A percentile compares a stretch with the other conserved stretches of the same genome.
These are phyloP conservation scores for Hyaena hyaena DNA, from an alignment of 2,113 vertebrate genomes.

Conservation along the genomic window DNA sequence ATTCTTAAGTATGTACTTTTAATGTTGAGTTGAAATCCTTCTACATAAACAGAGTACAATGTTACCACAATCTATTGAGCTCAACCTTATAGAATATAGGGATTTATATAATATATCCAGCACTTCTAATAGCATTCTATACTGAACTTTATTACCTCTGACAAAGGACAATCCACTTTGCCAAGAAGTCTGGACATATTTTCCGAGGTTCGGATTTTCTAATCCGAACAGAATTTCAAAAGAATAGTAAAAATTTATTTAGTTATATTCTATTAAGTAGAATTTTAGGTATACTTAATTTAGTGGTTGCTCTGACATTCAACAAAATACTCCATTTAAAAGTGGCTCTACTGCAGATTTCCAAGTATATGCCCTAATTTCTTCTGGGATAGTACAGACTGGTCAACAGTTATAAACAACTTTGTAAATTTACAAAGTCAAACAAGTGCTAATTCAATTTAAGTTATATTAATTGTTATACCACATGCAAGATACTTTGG, in stretches of 20 bases:
- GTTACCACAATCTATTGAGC: not conserved
- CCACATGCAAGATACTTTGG: not conserved
- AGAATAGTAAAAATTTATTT: not conserved
- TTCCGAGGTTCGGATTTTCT: not conserved
- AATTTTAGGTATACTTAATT: not conserved
- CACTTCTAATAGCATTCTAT: not conserved
- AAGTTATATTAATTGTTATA: not conserved
- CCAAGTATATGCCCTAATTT: not conserved
- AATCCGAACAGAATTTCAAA: not conserved
- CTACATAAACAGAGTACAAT: not conserved
- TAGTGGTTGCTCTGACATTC: not conserved
- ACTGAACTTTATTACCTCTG: not conserved
- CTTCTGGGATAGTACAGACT: not conserved
- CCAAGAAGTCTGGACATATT: not conserved
- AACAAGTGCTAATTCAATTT: not conserved
- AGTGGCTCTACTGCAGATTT: not conserved
- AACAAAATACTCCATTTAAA: not conserved
- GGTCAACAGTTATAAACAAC: not conserved
- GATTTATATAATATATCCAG: not conserved
- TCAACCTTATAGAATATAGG: not conserved
- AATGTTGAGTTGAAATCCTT: not conserved
- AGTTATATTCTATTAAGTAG: not conserved
- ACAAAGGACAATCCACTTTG: not conserved
- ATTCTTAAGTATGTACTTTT: not conserved
- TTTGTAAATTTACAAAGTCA: not conserved